phyloP scores from a whole-genome alignment of 1,140 invertebrate genomes.

The Procambarus virginalis region DNA sequence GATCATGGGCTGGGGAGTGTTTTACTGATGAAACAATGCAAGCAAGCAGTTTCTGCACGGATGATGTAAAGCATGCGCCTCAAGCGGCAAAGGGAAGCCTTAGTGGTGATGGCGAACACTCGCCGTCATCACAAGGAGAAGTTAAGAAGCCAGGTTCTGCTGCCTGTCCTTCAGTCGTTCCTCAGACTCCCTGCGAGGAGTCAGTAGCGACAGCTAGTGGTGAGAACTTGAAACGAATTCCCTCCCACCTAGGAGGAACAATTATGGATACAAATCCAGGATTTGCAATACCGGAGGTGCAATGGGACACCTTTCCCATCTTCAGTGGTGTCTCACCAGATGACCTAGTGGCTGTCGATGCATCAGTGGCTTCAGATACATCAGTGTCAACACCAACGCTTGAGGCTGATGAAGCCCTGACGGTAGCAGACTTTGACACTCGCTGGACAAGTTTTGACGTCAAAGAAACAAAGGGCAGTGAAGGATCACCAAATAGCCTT shows the following conservation, averaged over 20 bases:
- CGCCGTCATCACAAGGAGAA: neutral
- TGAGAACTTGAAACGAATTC: neutral
- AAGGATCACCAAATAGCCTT: neutral
- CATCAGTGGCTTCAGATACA: neutral
- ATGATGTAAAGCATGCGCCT: neutral
- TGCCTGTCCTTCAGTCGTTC: slow-evolving; percentile 19
- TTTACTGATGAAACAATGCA: neutral
- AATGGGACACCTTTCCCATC: neutral
- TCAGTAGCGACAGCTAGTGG: neutral
- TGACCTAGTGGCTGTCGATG: neutral
- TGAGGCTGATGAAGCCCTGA: neutral
- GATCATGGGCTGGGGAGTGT: neutral
- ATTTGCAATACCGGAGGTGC: neutral
- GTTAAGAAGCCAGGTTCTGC: slow-evolving; percentile 32
- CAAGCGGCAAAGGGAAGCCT: slow-evolving; percentile 32
- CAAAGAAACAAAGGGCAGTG: neutral
- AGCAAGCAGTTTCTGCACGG: neutral
- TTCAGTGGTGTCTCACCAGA: neutral
- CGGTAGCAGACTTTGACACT: neutral
- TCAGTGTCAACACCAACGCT: neutral
- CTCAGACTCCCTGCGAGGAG: slow-evolving; percentile 28
- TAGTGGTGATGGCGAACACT: slow-evolving; percentile 6
- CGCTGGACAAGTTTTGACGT: neutral
- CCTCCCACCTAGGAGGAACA: neutral
- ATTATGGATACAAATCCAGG: neutral